Evolutionary conservation across 2,888 invertebrate species (phyloP).

Genomic region (Athetis lepigone): DNA sequence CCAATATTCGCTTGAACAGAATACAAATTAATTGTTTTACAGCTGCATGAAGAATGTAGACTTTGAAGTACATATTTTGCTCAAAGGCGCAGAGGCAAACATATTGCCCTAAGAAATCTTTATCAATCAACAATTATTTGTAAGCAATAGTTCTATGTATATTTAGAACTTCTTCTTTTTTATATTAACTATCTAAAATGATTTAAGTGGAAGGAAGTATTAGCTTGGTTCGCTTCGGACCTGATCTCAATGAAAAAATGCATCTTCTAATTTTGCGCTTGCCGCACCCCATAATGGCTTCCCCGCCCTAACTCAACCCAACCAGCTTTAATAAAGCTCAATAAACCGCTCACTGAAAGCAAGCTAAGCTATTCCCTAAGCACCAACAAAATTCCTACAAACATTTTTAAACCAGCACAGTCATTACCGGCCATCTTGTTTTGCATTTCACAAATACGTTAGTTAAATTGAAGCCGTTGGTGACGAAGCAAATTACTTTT

Average conservation of each 20-base stretch:
- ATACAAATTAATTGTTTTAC: too few species aligned
- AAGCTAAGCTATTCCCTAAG: slow-evolving; percentile 56
- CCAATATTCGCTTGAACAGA: too few species aligned
- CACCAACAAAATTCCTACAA: slow-evolving; percentile 63
- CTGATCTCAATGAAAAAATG: slow-evolving; percentile 16
- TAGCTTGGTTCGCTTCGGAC: neutral
- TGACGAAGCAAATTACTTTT: slow-evolving; percentile 88
- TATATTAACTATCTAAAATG: too few species aligned
- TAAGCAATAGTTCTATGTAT: too few species aligned
- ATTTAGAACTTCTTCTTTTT: too few species aligned
- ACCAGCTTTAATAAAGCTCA: slow-evolving; percentile 65
- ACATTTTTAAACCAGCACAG: slow-evolving; percentile 77
- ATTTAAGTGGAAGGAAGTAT: too few species aligned
- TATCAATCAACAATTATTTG: too few species aligned
- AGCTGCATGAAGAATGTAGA: too few species aligned
- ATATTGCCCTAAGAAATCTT: too few species aligned
- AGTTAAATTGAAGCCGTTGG: slow-evolving; percentile 73
- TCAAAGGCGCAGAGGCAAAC: too few species aligned
- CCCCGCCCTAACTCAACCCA: slow-evolving; percentile 58
- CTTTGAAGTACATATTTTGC: too few species aligned
- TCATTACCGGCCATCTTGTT: slow-evolving; percentile 82
- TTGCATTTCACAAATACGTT: slow-evolving; percentile 82
- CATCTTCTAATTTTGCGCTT: slow-evolving; percentile 26
- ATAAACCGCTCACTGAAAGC: slow-evolving; percentile 55
- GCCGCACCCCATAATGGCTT: slow-evolving; percentile 17